phyloP scores from a whole-genome alignment of 2,113 vertebrate species.

The Calyptomena viridis region DNA sequence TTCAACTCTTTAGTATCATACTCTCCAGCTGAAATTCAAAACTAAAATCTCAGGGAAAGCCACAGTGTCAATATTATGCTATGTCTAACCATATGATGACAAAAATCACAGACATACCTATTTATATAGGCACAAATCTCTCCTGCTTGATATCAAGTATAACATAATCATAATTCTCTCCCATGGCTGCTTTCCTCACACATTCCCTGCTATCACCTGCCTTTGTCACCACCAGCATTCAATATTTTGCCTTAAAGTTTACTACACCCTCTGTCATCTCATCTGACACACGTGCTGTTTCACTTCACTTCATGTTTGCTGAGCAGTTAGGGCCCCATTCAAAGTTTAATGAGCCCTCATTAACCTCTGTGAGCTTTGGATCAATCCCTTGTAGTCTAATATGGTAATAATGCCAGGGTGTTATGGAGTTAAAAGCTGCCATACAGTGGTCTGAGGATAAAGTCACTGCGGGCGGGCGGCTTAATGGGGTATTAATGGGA shows the following conservation, averaged over 20 bases:
- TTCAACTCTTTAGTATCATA: constrained; percentile 39
- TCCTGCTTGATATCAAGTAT: neutral
- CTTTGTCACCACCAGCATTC: neutral
- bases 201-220: neutral
- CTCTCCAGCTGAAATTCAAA: constrained; percentile 47
- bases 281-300: neutral
- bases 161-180: neutral
- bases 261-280: neutral
- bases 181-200: neutral
- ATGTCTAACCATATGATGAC: constrained; percentile 11
- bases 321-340: constrained; percentile 43
- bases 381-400: constrained; percentile 49
- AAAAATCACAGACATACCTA: constrained; percentile 6
- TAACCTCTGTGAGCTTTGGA: constrained; percentile 38
- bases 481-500: constrained; percentile 55
- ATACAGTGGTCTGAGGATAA: constrained; percentile 42
- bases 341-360: constrained; percentile 59
- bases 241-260: neutral
- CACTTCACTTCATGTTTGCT: neutral
- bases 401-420: constrained; percentile 41
- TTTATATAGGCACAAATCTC: neutral
- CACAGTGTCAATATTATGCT: constrained; percentile 47
- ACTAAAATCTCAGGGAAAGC: constrained; percentile 13
- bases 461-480: neutral
- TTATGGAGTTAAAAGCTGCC: constrained; percentile 61